Base-by-base conservation (phyloP, 2,113 vertebrate species). In the Macrotus californicus region DNA sequence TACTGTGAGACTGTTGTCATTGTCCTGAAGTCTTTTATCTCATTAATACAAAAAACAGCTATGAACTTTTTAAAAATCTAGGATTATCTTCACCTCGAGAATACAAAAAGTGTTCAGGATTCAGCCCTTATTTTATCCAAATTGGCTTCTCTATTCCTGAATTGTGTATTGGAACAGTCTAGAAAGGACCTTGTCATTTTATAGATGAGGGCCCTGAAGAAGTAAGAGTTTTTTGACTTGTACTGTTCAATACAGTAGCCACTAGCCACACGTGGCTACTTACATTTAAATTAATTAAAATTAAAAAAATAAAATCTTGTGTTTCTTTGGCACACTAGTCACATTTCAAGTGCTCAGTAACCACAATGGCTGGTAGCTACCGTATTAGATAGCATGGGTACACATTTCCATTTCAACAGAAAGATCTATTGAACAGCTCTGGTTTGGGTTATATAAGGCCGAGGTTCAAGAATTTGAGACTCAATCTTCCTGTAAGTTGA, bases 21-120 rank as follows among this genome's bases (percentile, higher is more conserved):
- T 90, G 46, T 96, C 96, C 85, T 72, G 67, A 94, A 92, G 46
- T 46, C 48, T 89, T 97, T 66, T 31, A 31, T 83, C 29, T 91
- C 91, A 50, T 79, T 95, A 70, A 70, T 94, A 89, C 89, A 92
- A 70, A 87, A 92, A 77, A 24, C 34, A 89, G 72, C 61, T 87
- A 19, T 34, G 70, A 89, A 52, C 75, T 86, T 87, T 84, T 86
- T 46, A 52, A 69, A 54, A 18, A 69, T 34, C 18, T 84, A 87
- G 50, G 79, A 87, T 93, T 91, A 80, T n/a, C 70, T 89, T 95
- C 7, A 8, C 84, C 36, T 87, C 16, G 16, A 89, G 80, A 94
- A 56, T 52, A 46, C 92, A 72, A 73, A 94, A 81, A 81, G 24
- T 29, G 39, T 56, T 89, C 31, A 67, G 21, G 48, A 54, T 46